phyloP scores from a whole-genome alignment of 2,797 vertebrate species.

The Acanthurus leucopareius region DNA sequence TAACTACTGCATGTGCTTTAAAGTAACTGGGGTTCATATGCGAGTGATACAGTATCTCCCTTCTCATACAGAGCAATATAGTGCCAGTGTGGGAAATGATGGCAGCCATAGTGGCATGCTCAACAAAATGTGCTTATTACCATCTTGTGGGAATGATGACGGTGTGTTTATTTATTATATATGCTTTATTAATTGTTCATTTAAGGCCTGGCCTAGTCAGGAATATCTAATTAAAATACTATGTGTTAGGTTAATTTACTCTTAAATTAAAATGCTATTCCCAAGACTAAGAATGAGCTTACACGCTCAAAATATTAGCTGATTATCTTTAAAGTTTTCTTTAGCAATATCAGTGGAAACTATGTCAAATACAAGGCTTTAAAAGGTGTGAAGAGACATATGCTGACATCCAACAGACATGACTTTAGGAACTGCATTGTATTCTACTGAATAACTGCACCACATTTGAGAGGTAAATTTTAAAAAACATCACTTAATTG shows the following conservation, averaged over 20 bases:
- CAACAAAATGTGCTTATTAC: neutral
- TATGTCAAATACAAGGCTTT: too few species aligned
- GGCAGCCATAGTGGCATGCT: neutral
- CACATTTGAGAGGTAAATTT: neutral
- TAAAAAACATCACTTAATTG: neutral
- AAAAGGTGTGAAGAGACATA: too few species aligned
- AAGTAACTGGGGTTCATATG: neutral
- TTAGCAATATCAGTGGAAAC: too few species aligned
- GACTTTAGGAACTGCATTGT: neutral
- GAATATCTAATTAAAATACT: too few species aligned
- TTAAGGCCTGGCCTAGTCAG: too few species aligned
- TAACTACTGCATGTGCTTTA: neutral
- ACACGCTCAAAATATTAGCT: too few species aligned
- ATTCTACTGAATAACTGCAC: conserved; percentile 5
- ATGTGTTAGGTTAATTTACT: too few species aligned
- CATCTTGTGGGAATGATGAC: neutral
- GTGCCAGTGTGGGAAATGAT: neutral
- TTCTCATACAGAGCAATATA: neutral
- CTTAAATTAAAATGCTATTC: too few species aligned
- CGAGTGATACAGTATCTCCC: neutral
- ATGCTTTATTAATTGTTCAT: too few species aligned
- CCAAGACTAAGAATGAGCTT: too few species aligned
- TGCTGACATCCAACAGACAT: too few species aligned
- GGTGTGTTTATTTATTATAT: neutral
- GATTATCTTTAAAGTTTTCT: too few species aligned